Base-by-base conservation (phyloP, 1,140 invertebrate species). In the Brachionus asplanchnoidis region DNA sequence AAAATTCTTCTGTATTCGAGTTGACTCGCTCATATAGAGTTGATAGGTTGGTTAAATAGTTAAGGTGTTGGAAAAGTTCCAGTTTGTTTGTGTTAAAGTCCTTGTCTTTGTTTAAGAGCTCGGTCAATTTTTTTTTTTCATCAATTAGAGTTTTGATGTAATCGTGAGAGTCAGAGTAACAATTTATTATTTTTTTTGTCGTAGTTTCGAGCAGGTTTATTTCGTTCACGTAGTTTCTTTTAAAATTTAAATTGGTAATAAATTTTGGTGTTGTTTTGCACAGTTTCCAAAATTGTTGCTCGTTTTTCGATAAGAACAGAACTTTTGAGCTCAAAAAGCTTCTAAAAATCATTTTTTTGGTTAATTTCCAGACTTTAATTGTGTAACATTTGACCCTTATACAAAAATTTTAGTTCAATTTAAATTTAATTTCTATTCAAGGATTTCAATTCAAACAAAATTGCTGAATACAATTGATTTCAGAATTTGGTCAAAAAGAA, bases 101-200 rank as follows among this genome's bases (percentile, higher is more conserved):
- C n/a, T 77, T 32, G 28, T 77, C 73, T 1, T 50, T 77, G 46
- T 77, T 77, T 50, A 77, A 77, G 0, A 50, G n/a, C 3, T 77
- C 23, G 11, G 23, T 50, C 50, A 77, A 50, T 14, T 46, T 50
- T 11, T 23, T 26, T 46, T 32, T 46, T 77, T 77, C 73, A 14
- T 77, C 50, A 11, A 50, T 50, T 28, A 77, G 28, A 23, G 20
- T 53, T 26, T 77, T 77, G 8, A 77, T 50, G 12, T 77, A 77
- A 14, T 77, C 44, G 46, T 77, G 36, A 14, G 73, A 77, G 17
- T 77, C 73, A 8, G 1, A 11, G 17, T 77, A 77, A 28, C 42
- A 23, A 77, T 77, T 77, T 6, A 77, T 14, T 12, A 77, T 4
- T 77, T 77, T 77, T 77, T 77, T 77, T 50, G 73, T 77, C 17